A percentile compares a stretch with the other conserved stretches of the same genome.
Evolutionary conservation across 2,888 invertebrate species (phyloP).

Genomic region (Brassicogethes aeneus): DNA sequence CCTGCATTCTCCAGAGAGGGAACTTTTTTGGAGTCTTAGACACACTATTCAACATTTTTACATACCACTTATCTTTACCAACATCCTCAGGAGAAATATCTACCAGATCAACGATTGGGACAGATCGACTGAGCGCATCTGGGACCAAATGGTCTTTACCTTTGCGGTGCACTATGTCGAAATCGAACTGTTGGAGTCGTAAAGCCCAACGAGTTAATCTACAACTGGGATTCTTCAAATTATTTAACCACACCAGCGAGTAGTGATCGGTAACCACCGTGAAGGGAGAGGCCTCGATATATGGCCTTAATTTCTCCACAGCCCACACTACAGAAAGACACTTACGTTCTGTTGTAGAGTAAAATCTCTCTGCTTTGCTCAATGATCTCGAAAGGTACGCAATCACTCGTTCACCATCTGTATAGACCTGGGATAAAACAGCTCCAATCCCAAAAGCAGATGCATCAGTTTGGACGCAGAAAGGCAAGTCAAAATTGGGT

Average conservation of each 20-base stretch:
- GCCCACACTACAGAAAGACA: no score
- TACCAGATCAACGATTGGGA: no score
- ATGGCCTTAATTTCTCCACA: no score
- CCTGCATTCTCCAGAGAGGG: no score
- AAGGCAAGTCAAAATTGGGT: constrained; percentile 4
- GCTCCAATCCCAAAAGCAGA: constrained; percentile 2
- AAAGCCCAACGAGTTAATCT: constrained; percentile 12
- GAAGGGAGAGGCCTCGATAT: constrained; percentile 2
- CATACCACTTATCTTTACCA: no score
- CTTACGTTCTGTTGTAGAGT: no score
- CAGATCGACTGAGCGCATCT: no score
- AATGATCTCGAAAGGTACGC: constrained; percentile 3
- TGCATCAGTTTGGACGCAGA: constrained; percentile 2
- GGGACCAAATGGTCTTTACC: constrained; percentile 17
- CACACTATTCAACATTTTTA: no score
- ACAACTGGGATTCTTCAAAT: constrained; percentile 10
- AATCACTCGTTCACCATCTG: constrained; percentile 4
- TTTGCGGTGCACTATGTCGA: constrained; percentile 15
- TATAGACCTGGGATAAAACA: background rate
- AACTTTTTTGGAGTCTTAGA: no score
- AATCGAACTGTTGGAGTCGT: no score
- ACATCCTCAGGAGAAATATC: no score
- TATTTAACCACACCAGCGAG: no score
- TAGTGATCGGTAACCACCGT: constrained; percentile 6
- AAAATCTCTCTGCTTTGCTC: background rate